phyloP scores from a whole-genome alignment of 2,113 vertebrate genomes.

The Asarcornis scutulata region DNA sequence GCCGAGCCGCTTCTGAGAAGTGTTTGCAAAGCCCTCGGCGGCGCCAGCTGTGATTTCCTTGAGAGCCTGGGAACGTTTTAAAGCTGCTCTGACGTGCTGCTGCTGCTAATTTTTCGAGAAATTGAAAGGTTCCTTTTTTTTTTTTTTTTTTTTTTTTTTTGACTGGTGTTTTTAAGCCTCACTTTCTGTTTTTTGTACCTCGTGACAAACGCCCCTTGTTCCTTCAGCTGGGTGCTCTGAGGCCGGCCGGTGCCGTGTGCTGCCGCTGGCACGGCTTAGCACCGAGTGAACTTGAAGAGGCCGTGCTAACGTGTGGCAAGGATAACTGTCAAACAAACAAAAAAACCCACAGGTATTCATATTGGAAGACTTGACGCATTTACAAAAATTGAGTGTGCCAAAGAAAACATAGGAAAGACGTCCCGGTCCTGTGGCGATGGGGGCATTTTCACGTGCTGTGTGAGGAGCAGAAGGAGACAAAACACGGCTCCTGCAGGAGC shows the following conservation, averaged over 20 bases:
- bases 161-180: not conserved
- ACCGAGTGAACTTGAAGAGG: not conserved
- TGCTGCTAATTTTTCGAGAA: not conserved
- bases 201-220: not conserved
- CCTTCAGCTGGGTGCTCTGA: not conserved
- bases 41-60: not conserved
- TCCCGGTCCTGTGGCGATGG: not conserved
- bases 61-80: not conserved
- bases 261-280: not conserved
- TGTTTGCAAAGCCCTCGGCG: not conserved
- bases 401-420: not conserved
- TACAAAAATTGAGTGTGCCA: not conserved
- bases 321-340: no score
- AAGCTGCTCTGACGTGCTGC: rapidly evolving
- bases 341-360: not conserved
- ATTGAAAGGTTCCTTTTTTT: not conserved
- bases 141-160: not conserved
- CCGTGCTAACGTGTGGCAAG: not conserved
- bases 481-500: rapidly evolving
- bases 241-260: not conserved
- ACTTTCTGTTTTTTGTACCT: not conserved
- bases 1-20: not conserved
- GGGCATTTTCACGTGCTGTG: not conserved
- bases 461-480: not conserved
- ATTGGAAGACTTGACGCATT: not conserved